Conservation (phyloP, 2,113 vertebrate genomes). For the Lycaon pictus region DNA sequence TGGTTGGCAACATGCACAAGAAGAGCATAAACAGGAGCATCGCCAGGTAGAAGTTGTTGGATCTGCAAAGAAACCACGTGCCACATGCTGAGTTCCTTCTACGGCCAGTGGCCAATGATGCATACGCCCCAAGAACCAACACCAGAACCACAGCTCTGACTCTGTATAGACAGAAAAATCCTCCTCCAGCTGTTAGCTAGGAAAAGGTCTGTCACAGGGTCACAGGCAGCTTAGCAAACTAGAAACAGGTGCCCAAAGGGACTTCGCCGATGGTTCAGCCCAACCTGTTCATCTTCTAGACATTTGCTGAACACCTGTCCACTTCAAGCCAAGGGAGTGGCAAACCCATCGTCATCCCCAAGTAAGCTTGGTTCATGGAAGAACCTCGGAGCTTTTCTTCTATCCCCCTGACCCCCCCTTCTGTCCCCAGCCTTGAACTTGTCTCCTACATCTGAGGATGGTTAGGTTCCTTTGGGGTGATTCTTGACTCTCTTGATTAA, state of each 20-base stretch:
- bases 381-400: background rate
- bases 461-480: background rate
- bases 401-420: background rate
- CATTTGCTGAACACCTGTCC: background rate
- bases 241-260: background rate
- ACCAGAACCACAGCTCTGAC: fast-evolving
- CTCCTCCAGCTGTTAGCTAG: too few species aligned
- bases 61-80: conserved; percentile 86
- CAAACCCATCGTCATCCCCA: fast-evolving
- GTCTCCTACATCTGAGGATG: background rate
- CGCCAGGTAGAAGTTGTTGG: conserved; percentile 98
- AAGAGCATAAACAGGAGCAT: conserved; percentile 99
- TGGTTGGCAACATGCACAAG: conserved; percentile 97
- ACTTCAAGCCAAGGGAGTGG: fast-evolving
- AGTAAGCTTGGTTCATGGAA: background rate
- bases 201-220: background rate
- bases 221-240: background rate
- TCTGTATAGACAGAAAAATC: background rate
- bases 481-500: background rate
- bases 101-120: fast-evolving
- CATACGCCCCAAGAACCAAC: fast-evolving
- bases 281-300: background rate
- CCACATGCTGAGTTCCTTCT: fast-evolving
- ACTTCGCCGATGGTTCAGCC: background rate
- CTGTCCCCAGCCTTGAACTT: background rate